phyloP scores from a whole-genome alignment of 1,140 invertebrate species.

The Drosophila takahashii region DNA sequence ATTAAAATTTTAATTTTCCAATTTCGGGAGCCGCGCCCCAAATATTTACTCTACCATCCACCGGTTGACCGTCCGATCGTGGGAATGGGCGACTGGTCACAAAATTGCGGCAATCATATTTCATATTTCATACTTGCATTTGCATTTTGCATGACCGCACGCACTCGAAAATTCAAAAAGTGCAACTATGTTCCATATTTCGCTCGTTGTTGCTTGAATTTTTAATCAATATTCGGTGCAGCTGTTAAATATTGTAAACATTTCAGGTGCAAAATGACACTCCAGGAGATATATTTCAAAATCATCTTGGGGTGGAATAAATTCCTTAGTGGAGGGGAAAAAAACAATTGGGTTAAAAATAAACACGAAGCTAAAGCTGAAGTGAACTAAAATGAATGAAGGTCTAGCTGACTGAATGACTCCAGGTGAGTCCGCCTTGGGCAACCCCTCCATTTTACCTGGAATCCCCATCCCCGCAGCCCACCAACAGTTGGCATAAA shows the following conservation, averaged over 20 bases:
- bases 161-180: slow-evolving; percentile 17
- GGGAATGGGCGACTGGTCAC: slow-evolving; percentile 13
- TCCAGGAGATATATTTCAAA: slow-evolving; percentile 5
- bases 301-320: not conserved
- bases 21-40: not conserved
- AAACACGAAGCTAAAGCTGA: slow-evolving; percentile 28
- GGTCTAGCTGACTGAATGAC: slow-evolving; percentile 22
- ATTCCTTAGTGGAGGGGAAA: not conserved
- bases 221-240: slow-evolving; percentile 18
- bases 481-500: slow-evolving; percentile 70
- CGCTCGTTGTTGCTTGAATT: slow-evolving; percentile 4
- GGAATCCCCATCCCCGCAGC: not conserved
- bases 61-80: not conserved
- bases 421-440: slow-evolving; percentile 17
- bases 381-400: slow-evolving; percentile 7
- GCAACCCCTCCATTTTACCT: not conserved
- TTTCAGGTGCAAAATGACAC: slow-evolving; percentile 4
- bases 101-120: slow-evolving; percentile 21
- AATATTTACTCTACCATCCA: slow-evolving; percentile 2
- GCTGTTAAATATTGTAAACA: slow-evolving; percentile 1
- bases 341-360: slow-evolving; percentile 51
- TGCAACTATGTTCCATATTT: not conserved
- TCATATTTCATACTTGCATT: slow-evolving; percentile 13
- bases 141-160: slow-evolving; percentile 50
- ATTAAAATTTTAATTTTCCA: not conserved